Evolutionary conservation across 53 echinoderm and acorn worm genomes (phyloP).

Genomic region (Mesocentrotus franciscanus): DNA sequence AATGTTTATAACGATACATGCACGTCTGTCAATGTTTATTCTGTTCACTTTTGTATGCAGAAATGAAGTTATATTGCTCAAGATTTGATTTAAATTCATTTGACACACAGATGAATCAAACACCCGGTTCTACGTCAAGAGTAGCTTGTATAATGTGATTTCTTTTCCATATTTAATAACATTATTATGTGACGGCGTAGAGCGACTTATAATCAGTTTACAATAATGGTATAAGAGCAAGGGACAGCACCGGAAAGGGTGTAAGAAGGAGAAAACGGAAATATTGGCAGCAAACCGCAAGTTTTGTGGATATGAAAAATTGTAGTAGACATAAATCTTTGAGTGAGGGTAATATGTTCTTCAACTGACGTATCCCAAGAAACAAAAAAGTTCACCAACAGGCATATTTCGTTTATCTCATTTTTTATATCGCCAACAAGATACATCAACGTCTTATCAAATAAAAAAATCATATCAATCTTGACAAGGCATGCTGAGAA

Average conservation of each 20-base stretch:
- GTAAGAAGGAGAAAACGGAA: not conserved
- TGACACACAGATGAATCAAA: not conserved
- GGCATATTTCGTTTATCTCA: constrained; percentile 41
- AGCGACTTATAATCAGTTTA: not conserved
- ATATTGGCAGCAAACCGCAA: not conserved
- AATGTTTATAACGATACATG: no score
- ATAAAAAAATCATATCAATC: constrained; percentile 43
- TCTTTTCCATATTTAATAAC: constrained; percentile 15
- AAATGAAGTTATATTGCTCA: not conserved
- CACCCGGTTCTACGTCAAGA: not conserved
- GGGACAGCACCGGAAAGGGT: not conserved
- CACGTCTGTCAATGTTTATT: no score
- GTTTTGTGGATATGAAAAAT: not conserved
- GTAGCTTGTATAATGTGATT: not conserved
- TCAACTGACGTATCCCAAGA: not conserved
- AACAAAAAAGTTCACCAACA: not conserved
- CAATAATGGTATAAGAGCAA: not conserved
- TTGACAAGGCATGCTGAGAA: constrained; percentile 31
- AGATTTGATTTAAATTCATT: not conserved
- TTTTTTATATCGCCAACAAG: constrained; percentile 8
- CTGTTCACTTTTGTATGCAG: no score
- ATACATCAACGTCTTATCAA: constrained; percentile 58
- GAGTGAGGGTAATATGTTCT: not conserved
- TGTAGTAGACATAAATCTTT: constrained; percentile 13
- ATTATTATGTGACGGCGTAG: not conserved